Evolutionary conservation across 1,140 invertebrate genomes (phyloP), one percentile per base, ranked within the genome.

Genomic region (Rhizoglyphus robini): DNA sequence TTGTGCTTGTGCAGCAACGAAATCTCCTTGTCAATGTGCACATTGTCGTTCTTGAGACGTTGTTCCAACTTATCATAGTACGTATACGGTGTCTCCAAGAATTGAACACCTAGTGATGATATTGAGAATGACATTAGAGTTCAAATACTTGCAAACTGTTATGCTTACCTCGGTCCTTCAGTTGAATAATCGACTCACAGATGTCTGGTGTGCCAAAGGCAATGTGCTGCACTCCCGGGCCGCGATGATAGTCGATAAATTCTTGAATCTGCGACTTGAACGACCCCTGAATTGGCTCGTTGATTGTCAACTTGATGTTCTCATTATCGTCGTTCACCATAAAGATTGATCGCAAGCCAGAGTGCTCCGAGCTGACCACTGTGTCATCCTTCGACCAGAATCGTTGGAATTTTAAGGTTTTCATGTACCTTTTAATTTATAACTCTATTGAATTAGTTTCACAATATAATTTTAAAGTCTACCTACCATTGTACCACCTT

Each of bases 311-410:
- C 81, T 99, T 99, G 4, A 99, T 86, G 0, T 89, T 96, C 76
- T 99, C 95, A 72, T 99, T 92, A 79, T 86, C 97, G 29, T 34
- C 58, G 73, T 99, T 99, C 0, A 90, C 86, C 81, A 99, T 88
- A 0, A 99, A 96, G 67, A 97, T 89, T 0, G 94, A 97, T 32
- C 93, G 83, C 11, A 99, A 80, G 0, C 93, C 86, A 0, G 95
- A 98, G 77, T 87, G 97, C 73, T 98, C 86, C 0, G 96, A 98
- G 74, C 94, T 90, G 4, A 99, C 82, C 75, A 97, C 91, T 5
- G 82, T 84, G 75, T 99, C 96, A 75, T 99, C 96, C 0, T 98
- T 90, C 3, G 95, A 98, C 96, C 95, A 99, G 76, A 98, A 99
- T 72, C 95, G 84, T 76, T 99, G 94, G 74, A 99, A 99, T 76